A percentile compares a stretch with the other conserved stretches of the same genome.
Conservation (phyloP, 2,113 vertebrate genomes). For the Nesoenas mayeri region DNA sequence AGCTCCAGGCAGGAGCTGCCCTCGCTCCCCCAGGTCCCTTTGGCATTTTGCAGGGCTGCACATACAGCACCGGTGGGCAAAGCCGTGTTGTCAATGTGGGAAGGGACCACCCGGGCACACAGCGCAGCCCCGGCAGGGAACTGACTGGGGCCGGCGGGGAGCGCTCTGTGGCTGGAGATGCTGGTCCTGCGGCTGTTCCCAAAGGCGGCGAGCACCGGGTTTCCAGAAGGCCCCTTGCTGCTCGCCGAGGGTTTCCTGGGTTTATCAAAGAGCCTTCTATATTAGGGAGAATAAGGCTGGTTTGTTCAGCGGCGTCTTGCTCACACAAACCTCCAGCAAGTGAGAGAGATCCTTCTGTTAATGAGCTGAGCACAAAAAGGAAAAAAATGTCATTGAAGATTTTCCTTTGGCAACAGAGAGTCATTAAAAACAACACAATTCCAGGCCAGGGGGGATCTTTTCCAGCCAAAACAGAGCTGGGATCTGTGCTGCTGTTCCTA, state of each 20-base stretch:
- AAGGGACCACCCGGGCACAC: neutral
- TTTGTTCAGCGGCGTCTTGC: neutral
- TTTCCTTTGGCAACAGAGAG: conserved; percentile 26
- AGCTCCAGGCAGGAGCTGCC: neutral
- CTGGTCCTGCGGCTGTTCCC: neutral
- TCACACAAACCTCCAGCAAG: neutral
- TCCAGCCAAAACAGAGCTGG: neutral
- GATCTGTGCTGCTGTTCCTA: neutral
- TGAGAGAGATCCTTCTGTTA: conserved; percentile 20
- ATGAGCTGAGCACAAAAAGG: conserved; percentile 44
- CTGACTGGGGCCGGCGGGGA: neutral
- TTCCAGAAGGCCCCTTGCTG: neutral
- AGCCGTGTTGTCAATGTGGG: rapidly evolving
- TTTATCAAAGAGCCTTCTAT: conserved; percentile 52
- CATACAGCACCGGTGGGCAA: rapidly evolving
- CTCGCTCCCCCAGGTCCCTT: neutral
- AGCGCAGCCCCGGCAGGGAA: neutral
- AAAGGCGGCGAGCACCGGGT: neutral
- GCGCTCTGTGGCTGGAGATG: neutral
- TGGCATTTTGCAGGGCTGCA: neutral
- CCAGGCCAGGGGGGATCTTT: neutral
- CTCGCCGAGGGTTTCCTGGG: neutral
- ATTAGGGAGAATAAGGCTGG: neutral
- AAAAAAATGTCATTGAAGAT: neutral
- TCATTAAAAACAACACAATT: conserved; percentile 36